Conservation (phyloP, 2,888 invertebrate species). For the Lochmaea capreae region DNA sequence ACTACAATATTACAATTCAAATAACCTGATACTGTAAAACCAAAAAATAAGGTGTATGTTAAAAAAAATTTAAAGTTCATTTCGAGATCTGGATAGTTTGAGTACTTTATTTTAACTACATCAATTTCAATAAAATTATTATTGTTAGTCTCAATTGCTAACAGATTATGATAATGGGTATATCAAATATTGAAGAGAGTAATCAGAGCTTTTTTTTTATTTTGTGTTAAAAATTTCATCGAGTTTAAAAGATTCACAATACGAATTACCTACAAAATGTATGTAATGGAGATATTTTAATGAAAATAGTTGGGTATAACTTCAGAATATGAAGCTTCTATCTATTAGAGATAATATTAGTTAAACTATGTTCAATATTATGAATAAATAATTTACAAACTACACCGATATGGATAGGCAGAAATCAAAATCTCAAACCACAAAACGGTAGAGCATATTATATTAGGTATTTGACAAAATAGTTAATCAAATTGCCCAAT, state of each 20-base stretch:
- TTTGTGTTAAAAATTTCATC: no score
- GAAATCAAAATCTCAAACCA: not conserved
- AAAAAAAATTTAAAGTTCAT: not conserved
- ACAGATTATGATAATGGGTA: not conserved
- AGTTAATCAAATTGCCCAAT: no score
- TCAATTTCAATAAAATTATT: slow-evolving; percentile 63
- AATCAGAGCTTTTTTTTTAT: not conserved
- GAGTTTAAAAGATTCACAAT: no score
- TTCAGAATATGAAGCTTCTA: no score
- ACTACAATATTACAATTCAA: slow-evolving; percentile 29
- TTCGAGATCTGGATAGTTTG: not conserved
- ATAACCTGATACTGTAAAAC: not conserved
- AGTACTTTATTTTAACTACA: not conserved
- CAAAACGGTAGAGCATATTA: not conserved
- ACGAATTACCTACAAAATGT: no score
- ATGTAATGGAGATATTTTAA: no score
- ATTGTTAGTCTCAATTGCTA: not conserved
- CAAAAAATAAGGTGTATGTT: not conserved
- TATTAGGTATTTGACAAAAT: not conserved
- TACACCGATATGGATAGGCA: not conserved
- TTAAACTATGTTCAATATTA: not conserved
- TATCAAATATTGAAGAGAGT: not conserved
- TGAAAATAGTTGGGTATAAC: no score
- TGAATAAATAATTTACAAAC: not conserved
- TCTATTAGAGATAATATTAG: not conserved